Percentiles rank a stretch among this genome's conserved stretches.
Evolutionary conservation across 2,888 invertebrate species (phyloP).

Genomic region (Platypus cylindrus): DNA sequence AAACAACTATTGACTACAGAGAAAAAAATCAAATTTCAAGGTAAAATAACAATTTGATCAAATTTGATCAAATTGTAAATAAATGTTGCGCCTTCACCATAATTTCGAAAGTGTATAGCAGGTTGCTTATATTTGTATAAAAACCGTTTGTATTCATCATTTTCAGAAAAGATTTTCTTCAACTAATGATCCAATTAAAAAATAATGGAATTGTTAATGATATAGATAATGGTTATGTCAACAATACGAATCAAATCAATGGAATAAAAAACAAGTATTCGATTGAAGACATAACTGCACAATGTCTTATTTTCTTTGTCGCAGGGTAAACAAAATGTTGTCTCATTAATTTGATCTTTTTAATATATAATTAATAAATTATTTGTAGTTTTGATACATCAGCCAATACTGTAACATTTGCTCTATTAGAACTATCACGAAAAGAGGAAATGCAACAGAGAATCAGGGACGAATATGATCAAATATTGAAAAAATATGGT

Average conservation of each 20-base stretch:
- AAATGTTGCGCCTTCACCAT: no score
- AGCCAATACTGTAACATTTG: background rate
- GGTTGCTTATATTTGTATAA: no score
- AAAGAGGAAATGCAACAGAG: background rate
- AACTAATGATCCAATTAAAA: conserved; percentile 12
- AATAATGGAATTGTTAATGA: conserved; percentile 24
- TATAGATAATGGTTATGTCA: conserved; percentile 24
- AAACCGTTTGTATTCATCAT: no score
- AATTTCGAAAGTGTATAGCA: no score
- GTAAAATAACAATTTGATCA: no score
- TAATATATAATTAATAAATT: no score
- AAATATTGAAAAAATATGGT: background rate
- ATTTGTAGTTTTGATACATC: conserved; percentile 3
- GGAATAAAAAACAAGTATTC: background rate
- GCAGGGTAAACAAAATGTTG: background rate
- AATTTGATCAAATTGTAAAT: no score
- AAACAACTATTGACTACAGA: conserved; percentile 2
- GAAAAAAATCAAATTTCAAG: conserved; percentile 5
- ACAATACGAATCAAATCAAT: conserved; percentile 2
- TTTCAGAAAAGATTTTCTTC: conserved; percentile 5
- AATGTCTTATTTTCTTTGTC: no score
- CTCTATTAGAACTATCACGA: background rate
- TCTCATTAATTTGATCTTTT: background rate
- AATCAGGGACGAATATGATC: background rate
- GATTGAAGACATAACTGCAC: no score